These are phyloP conservation scores for Spinus pinus DNA, from an alignment of 2,797 vertebrate genomes.

Conservation along the genomic window DNA sequence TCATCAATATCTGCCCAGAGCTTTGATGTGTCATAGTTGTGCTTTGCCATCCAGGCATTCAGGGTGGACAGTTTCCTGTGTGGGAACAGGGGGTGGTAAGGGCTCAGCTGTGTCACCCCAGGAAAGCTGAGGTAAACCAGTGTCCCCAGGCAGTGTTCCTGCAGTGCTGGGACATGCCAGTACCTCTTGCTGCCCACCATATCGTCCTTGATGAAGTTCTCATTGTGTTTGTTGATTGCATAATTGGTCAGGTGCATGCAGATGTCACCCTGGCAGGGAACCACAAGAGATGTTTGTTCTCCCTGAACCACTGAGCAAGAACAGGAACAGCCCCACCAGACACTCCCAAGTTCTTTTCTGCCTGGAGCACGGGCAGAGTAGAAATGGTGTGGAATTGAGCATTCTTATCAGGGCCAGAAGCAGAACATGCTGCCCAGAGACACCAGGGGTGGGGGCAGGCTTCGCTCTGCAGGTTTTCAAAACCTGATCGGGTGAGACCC, in stretches of 20 bases:
- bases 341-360: not conserved
- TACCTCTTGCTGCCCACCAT: slow-evolving; percentile 79
- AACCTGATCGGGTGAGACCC: not conserved
- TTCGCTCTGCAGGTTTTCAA: not conserved
- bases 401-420: not conserved
- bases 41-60: slow-evolving; percentile 71
- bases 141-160: not conserved
- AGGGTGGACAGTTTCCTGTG: slow-evolving; percentile 78
- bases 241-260: slow-evolving; percentile 84
- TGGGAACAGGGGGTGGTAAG: not conserved
- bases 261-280: slow-evolving; percentile 69
- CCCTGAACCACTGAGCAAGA: not conserved
- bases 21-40: slow-evolving; percentile 61
- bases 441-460: fast-evolving
- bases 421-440: not conserved
- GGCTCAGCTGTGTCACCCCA: not conserved
- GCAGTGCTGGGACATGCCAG: not conserved
- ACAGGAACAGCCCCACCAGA: not conserved
- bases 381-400: not conserved
- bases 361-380: not conserved
- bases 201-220: slow-evolving; percentile 76
- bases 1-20: slow-evolving; percentile 78
- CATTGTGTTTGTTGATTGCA: slow-evolving; percentile 77
- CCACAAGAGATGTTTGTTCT: not conserved
- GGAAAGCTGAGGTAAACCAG: not conserved